Conservation (phyloP, 2,797 vertebrate species). For the Mormyrus hasselquistii region DNA sequence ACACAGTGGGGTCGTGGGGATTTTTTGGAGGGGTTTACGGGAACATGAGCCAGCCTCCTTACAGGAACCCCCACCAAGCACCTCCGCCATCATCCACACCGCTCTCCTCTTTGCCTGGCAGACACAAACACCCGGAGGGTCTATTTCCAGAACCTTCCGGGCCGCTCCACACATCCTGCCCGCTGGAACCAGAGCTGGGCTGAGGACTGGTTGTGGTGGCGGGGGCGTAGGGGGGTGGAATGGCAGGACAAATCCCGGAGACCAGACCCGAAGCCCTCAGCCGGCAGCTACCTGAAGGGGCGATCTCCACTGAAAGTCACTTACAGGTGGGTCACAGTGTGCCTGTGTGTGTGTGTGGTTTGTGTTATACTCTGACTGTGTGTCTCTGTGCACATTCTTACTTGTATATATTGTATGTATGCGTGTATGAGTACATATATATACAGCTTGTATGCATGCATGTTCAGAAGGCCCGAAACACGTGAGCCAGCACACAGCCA, state of each 20-base stretch:
- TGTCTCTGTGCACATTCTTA: neutral
- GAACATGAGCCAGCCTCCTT: neutral
- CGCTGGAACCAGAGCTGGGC: conserved; percentile 67
- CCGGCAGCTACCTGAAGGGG: conserved; percentile 55
- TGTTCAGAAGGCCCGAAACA: neutral
- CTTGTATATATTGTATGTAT: neutral
- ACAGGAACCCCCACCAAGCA: neutral
- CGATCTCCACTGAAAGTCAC: conserved; percentile 85
- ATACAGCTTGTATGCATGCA: neutral
- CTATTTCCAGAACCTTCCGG: neutral
- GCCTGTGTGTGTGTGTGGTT: conserved; percentile 5
- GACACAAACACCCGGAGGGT: neutral
- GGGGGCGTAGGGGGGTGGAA: conserved; percentile 66
- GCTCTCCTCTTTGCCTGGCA: neutral
- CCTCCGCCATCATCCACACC: neutral
- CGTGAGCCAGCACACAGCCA: neutral
- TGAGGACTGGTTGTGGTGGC: conserved; percentile 58
- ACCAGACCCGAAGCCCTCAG: conserved; percentile 56
- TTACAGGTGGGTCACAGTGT: conserved; percentile 64
- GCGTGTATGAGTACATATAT: neutral
- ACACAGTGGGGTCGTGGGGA: neutral
- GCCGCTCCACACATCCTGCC: conserved; percentile 15
- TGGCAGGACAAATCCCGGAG: conserved; percentile 61
- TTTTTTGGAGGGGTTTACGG: neutral
- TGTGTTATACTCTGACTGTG: neutral